Evolutionary conservation across 2,797 vertebrate genomes (phyloP), one percentile per base, ranked within the genome.

Genomic region (Poeciliopsis gracilis): DNA sequence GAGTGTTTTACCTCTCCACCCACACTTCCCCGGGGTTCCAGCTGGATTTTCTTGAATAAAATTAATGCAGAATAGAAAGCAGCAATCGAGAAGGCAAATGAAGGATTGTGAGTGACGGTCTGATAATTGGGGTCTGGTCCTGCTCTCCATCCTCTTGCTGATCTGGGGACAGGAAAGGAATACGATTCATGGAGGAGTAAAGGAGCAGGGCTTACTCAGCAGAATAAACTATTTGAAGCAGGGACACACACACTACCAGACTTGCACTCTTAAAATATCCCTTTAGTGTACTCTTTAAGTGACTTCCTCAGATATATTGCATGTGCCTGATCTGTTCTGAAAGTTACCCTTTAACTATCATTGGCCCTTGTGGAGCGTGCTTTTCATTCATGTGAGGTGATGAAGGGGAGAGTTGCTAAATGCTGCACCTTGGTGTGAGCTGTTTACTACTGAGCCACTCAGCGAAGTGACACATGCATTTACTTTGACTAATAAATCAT

Each of bases 1-100:
- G 89, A 93, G 90, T 91, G 91, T 94, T 95, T 95, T 95, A 94
- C 94, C 93, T 93, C 88, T 90, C 77, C 84, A 89, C 89, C 93
- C 82, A 79, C 76, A 28, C 80, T 75, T 91, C 90, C 89, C 90
- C 43, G 59, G 76, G 91, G 84, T 86, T 88, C 83, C 72, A 83
- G 84, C 76, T 86, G 89, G 87, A 93, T 93, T 87, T 86, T 90
- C 84, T 82, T 43, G 77, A 80, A 91, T 84, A 59, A 90, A 63
- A 93, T 92, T 38, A 92, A 94, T 92, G 91, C 87, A 84, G 88
- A 76, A 75, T 38, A 47, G 87, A 80, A 84, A 86, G 86, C 83
- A 59, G 81, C 80, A 61, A 86, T 77, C 70, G 90, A 91, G 85
- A 84, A 91, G 89, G 89, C 86, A 92, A 93, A 94, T 91, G 91